phyloP scores from a whole-genome alignment of 2,797 vertebrate species.

The Eurystomus glaucurus region DNA sequence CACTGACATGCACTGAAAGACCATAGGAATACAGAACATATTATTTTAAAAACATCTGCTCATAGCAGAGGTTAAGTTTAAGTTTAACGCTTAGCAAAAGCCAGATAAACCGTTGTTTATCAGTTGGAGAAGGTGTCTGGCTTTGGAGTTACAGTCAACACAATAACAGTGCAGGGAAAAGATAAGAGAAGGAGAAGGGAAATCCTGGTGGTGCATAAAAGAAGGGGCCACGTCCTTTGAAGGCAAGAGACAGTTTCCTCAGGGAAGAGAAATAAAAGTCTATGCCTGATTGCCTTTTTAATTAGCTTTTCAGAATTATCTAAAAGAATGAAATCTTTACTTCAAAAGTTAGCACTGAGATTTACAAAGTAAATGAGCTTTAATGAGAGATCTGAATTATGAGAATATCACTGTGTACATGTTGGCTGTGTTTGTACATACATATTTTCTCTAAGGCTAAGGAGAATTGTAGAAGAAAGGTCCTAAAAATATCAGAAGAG shows the following conservation, averaged over 20 bases:
- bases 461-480: neutral
- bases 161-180: neutral
- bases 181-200: constrained; percentile 28
- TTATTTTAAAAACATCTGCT: neutral
- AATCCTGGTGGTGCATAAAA: constrained; percentile 42
- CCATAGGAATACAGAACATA: neutral
- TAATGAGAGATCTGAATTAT: constrained; percentile 39
- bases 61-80: neutral
- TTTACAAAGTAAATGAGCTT: constrained; percentile 51
- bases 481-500: neutral
- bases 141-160: constrained; percentile 31
- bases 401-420: constrained; percentile 13
- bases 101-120: constrained; percentile 8
- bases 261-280: constrained; percentile 40
- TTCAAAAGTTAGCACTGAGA: constrained; percentile 30
- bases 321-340: constrained; percentile 48
- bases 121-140: neutral
- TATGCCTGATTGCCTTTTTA: constrained; percentile 63
- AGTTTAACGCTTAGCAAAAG: neutral
- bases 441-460: constrained; percentile 19
- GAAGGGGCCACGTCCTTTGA: constrained; percentile 48
- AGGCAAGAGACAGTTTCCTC: constrained; percentile 37
- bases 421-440: constrained; percentile 29
- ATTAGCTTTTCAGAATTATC: constrained; percentile 60
- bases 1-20: neutral